These are phyloP conservation scores for Pseudochromis fuscus DNA, from an alignment of 2,797 vertebrate genomes.

Conservation along the genomic window DNA sequence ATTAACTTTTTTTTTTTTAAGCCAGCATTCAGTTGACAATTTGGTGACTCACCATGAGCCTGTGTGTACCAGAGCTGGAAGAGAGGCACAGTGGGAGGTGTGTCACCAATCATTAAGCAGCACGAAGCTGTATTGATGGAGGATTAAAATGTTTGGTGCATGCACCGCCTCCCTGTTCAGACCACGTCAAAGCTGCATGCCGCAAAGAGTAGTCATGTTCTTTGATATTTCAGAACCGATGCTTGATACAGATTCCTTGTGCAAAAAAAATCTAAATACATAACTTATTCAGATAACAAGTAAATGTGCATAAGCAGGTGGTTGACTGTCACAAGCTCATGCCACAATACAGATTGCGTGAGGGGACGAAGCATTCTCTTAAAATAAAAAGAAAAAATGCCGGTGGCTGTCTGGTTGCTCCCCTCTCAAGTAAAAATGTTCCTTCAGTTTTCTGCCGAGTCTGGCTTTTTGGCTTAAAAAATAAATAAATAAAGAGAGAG, in stretches of 20 bases:
- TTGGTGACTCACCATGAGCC: slow-evolving; percentile 64
- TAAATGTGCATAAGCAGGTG: not conserved
- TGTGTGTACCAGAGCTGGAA: slow-evolving; percentile 46
- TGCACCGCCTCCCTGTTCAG: slow-evolving; percentile 19
- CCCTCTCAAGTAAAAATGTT: slow-evolving; percentile 27
- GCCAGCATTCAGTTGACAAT: slow-evolving; percentile 48
- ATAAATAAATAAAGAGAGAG: too few species aligned
- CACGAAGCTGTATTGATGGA: slow-evolving; percentile 33
- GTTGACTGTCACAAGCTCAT: not conserved
- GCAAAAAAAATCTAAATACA: not conserved
- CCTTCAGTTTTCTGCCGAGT: slow-evolving; percentile 15
- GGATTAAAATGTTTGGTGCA: slow-evolving; percentile 48
- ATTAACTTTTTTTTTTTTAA: slow-evolving; percentile 49
- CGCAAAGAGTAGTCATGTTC: slow-evolving; percentile 5
- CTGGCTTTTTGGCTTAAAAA: slow-evolving; percentile 20
- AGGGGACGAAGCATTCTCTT: slow-evolving; percentile 8
- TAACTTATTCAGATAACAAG: not conserved
- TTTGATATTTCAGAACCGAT: slow-evolving; percentile 12
- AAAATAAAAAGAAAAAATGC: too few species aligned
- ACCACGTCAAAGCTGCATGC: slow-evolving; percentile 5
- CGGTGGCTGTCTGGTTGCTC: not conserved
- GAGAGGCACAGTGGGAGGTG: slow-evolving; percentile 50
- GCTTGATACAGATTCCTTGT: not conserved
- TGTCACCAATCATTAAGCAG: slow-evolving; percentile 69
- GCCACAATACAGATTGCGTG: not conserved